phyloP scores from a whole-genome alignment of 92 coral and sea anemone genomes.

The Epizoanthus scotinus region DNA sequence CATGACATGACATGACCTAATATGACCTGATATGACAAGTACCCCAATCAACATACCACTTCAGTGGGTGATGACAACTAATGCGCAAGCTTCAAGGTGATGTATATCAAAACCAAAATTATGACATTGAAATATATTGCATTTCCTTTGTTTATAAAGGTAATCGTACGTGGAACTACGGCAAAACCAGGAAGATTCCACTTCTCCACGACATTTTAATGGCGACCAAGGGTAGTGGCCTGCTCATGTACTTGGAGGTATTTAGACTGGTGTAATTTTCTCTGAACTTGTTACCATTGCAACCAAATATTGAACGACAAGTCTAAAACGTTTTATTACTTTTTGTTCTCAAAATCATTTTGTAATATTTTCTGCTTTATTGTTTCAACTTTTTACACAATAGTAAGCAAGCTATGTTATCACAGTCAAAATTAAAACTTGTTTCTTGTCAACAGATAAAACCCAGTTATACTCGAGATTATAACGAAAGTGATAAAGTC shows the following conservation, averaged over 20 bases:
- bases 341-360: too few species aligned
- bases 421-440: neutral
- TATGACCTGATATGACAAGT: too few species aligned
- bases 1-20: too few species aligned
- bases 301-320: too few species aligned
- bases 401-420: too few species aligned
- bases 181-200: conserved; percentile 75
- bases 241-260: conserved; percentile 85
- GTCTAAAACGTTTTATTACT: too few species aligned
- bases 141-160: conserved; percentile 38
- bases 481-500: conserved; percentile 63
- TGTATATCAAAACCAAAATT: neutral
- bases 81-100: neutral
- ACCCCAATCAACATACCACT: too few species aligned
- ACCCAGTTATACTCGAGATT: conserved; percentile 69
- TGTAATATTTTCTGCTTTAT: too few species aligned
- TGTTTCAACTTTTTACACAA: too few species aligned
- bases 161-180: conserved; percentile 38
- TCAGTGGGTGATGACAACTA: too few species aligned
- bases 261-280: too few species aligned
- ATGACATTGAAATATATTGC: neutral
- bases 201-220: conserved; percentile 69
- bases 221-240: conserved; percentile 64
- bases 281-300: too few species aligned
- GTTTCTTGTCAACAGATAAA: conserved; percentile 60